These are phyloP conservation scores for Leucophenga montana DNA, from an alignment of 2,888 invertebrate genomes.

Conservation along the genomic window DNA sequence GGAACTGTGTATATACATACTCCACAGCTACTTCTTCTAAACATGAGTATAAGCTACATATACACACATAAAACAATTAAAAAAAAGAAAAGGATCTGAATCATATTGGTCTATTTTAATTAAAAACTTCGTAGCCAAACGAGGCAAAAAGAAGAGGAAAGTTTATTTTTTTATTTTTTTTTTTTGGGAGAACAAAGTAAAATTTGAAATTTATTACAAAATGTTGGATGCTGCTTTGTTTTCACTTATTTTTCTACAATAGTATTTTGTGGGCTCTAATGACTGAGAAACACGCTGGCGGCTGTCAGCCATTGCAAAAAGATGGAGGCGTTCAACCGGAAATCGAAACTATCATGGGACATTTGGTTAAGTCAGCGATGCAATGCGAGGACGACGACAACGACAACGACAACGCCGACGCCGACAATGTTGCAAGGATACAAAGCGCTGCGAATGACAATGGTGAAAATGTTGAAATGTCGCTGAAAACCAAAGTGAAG, in stretches of 20 bases:
- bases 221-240: conserved; percentile 13
- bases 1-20: neutral
- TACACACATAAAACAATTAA: neutral
- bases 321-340: conserved; percentile 23
- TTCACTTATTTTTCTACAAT: neutral
- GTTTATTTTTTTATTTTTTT: no score
- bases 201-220: conserved; percentile 24
- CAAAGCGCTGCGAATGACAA: neutral
- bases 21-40: conserved; percentile 7
- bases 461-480: conserved; percentile 1
- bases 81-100: neutral
- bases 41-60: neutral
- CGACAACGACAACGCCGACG: neutral
- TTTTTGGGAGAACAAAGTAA: neutral
- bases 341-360: conserved; percentile 28
- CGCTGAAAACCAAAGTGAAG: conserved; percentile 13
- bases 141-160: neutral
- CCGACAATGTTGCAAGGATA: neutral
- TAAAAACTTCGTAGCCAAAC: conserved; percentile 21
- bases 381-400: neutral
- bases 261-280: conserved; percentile 23
- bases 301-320: neutral
- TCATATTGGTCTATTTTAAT: conserved; percentile 23
- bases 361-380: conserved; percentile 25
- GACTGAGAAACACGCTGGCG: conserved; percentile 14